phyloP scores from a whole-genome alignment of 2,888 invertebrate species.

The Tubulanus polymorphus region DNA sequence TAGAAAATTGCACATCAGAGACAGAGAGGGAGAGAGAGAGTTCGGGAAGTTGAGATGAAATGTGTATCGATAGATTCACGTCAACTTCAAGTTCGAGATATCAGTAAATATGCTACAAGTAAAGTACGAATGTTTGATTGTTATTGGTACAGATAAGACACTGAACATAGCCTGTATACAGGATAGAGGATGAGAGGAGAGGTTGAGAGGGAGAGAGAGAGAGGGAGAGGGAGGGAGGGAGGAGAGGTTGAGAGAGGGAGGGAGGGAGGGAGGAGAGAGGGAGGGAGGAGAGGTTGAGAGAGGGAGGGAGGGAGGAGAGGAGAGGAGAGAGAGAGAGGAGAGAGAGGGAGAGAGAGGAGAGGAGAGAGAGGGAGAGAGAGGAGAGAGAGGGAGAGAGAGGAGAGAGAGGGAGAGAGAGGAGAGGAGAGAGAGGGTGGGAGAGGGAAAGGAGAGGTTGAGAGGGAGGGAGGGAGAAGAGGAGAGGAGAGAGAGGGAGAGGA shows the following conservation, averaged over 20 bases:
- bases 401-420: conserved; percentile 5
- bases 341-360: conserved; percentile 3
- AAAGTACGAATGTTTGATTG: too few relatives aligned
- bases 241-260: too few relatives aligned
- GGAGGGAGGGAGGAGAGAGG: neutral
- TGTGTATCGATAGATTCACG: too few relatives aligned
- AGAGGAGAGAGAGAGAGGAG: conserved; percentile 2
- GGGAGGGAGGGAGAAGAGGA: conserved; percentile 4
- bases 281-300: conserved; percentile 1
- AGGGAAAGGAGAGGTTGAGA: neutral
- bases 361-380: conserved; percentile 5
- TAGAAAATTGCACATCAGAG: too few relatives aligned
- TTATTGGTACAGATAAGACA: conserved; percentile 1
- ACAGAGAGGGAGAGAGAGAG: too few relatives aligned
- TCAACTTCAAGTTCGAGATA: too few relatives aligned
- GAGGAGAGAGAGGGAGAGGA: neutral
- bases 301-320: conserved; percentile 6
- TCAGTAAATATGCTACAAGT: too few relatives aligned
- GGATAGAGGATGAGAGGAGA: neutral
- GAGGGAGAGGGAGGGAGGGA: conserved; percentile 1
- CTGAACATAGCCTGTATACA: neutral
- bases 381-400: neutral
- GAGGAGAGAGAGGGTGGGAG: neutral
- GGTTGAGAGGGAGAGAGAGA: neutral
- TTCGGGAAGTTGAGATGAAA: too few relatives aligned